Conservation (phyloP, 2,797 vertebrate species). For the Aulostomus chinensis region DNA sequence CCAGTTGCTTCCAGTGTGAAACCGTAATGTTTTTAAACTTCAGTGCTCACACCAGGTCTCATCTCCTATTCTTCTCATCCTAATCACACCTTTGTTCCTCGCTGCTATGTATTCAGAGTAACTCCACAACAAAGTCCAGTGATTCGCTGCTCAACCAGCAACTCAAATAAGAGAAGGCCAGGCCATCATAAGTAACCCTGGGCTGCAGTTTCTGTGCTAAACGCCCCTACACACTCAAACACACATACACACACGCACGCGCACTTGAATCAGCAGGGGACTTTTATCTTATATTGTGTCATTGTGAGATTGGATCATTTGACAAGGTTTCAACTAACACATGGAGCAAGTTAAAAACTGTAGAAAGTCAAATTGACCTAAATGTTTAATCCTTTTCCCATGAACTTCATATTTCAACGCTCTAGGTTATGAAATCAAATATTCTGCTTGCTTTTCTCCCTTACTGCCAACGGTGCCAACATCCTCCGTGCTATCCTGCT, state of each 20-base stretch:
- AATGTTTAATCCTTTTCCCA: background rate
- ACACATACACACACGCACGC: no score
- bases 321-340: background rate
- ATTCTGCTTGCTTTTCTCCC: background rate
- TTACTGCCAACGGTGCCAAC: background rate
- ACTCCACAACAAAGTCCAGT: background rate
- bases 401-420: conserved; percentile 1
- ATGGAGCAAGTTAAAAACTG: background rate
- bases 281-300: no score
- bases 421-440: conserved; percentile 5
- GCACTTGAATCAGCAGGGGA: no score
- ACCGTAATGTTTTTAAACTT: no score
- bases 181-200: no score
- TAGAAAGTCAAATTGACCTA: background rate
- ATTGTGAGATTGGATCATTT: background rate
- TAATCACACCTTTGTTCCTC: background rate
- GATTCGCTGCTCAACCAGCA: background rate
- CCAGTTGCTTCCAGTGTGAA: no score
- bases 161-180: no score
- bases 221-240: no score
- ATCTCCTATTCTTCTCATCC: no score
- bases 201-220: no score
- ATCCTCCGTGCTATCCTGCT: conserved; percentile 2
- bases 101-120: no score
- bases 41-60: no score